Base-by-base conservation (phyloP, 2,888 invertebrate genomes). In the Parelbella ahira region DNA sequence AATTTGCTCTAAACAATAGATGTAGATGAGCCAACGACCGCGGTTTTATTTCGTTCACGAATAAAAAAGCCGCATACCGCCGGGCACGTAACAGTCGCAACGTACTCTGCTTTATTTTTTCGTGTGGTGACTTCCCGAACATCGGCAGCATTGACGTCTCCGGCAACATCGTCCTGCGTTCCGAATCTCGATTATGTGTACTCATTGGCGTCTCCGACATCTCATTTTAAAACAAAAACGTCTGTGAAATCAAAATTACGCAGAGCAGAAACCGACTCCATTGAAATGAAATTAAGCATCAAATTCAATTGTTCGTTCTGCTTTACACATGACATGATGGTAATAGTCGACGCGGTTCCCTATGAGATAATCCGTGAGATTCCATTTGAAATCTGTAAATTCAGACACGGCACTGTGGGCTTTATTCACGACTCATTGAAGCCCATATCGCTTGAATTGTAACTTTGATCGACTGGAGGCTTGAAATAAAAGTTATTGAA, bases 401-500 rank as follows among this genome's bases (percentile, higher is more conserved):
- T 47, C 44, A 25, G 60, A 46, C 58, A 58, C 42, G 45, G 55
- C 49, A 77, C 60, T 68, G 59, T 68, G 52, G 58, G 47, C 70
- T 66, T 60, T 79, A 68, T 58, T 47, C 37, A 39, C 48, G 47
- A 49, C 38, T 47, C 23, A 42, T 60, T 68, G 71, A 53, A 59
- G 63, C 50, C 54, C 48, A 53, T 62, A 61, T 69, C 45, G 54
- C 50, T 59, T 59, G 65, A 20, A 37, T 48, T 25, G 36, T 29
- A 68, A 44, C 32, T 44, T 54, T 56, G 28, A 29, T 24, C 25
- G 32, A 47, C 58, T 68, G 56, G 63, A 56, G 47, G 59, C 47
- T 57, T 53, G 52, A 67, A 78, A 79, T 82, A 76, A 84, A 80
- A 80, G 71, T 79, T 80, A 80, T 83, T 80, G 80, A 81, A 81